Percentiles rank a stretch among this genome's conserved stretches.
Conservation (phyloP, 2,888 invertebrate genomes). For the Ernsta delagoae region DNA sequence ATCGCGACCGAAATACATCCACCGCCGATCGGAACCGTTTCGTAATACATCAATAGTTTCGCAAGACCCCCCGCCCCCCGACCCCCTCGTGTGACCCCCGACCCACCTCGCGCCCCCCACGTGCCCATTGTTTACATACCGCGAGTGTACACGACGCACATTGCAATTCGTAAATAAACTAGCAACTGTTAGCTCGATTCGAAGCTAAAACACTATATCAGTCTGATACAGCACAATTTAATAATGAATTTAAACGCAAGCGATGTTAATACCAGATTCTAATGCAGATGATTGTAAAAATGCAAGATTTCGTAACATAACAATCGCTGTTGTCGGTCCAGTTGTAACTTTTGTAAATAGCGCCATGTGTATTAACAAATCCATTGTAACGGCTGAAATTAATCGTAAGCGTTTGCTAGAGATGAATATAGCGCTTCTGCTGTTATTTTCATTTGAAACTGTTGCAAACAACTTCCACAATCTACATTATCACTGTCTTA, state of each 20-base stretch:
- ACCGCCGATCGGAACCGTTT: constrained; percentile 54
- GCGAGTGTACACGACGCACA: constrained; percentile 42
- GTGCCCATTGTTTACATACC: constrained; percentile 41
- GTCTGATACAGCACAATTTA: background rate
- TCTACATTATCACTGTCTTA: background rate
- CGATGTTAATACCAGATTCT: background rate
- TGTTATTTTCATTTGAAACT: constrained; percentile 1
- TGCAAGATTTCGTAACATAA: background rate
- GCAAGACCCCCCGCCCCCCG: constrained; percentile 40
- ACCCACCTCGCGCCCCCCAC: constrained; percentile 45
- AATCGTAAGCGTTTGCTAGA: constrained; percentile 13
- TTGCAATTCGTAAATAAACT: constrained; percentile 16
- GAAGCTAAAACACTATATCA: constrained; percentile 12
- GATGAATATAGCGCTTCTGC: constrained; percentile 19
- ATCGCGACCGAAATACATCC: constrained; percentile 50
- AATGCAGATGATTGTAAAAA: constrained; percentile 18
- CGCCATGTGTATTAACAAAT: constrained; percentile 15
- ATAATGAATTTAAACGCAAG: constrained; percentile 10
- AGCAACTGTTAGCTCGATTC: no score
- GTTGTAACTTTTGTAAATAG: constrained; percentile 27
- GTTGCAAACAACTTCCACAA: background rate
- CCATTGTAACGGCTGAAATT: constrained; percentile 17
- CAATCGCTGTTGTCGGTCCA: background rate
- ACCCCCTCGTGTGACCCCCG: background rate
- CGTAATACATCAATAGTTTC: constrained; percentile 61